Conservation (phyloP, 2,888 invertebrate genomes). For the Pollenia amentaria region DNA sequence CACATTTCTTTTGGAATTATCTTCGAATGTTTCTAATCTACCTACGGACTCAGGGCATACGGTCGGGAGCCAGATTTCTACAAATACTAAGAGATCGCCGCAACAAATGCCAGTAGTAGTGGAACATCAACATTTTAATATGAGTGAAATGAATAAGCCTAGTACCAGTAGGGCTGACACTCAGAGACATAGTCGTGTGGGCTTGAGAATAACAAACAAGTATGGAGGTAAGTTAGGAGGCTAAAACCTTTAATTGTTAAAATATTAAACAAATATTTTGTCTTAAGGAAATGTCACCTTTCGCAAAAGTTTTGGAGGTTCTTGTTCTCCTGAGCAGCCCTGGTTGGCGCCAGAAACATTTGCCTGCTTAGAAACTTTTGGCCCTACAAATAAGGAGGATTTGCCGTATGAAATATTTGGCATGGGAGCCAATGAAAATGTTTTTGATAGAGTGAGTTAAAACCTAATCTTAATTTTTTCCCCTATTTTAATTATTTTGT, state of each 20-base stretch:
- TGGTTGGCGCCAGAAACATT: slow-evolving; percentile 84
- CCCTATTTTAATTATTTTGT: not conserved
- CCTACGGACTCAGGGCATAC: slow-evolving; percentile 70
- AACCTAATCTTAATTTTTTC: not conserved
- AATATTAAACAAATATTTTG: not conserved
- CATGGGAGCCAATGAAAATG: slow-evolving; percentile 81
- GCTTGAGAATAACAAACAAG: slow-evolving; percentile 79
- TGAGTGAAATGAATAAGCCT: slow-evolving; percentile 82
- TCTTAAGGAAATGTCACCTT: slow-evolving; percentile 78
- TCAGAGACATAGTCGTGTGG: slow-evolving; percentile 82
- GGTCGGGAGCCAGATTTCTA: not conserved
- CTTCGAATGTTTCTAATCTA: slow-evolving; percentile 86
- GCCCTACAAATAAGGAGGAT: slow-evolving; percentile 83
- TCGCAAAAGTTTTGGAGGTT: slow-evolving; percentile 82
- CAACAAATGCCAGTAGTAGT: slow-evolving; percentile 84
- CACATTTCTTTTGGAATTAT: slow-evolving; percentile 95
- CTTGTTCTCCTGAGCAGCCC: slow-evolving; percentile 82
- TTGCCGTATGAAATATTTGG: slow-evolving; percentile 84
- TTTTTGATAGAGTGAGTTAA: slow-evolving; percentile 82
- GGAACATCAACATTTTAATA: slow-evolving; percentile 82
- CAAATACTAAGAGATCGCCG: slow-evolving; percentile 80
- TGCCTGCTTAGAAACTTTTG: slow-evolving; percentile 84
- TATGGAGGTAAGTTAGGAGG: slow-evolving; percentile 72
- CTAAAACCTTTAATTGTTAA: not conserved
- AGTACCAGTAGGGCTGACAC: slow-evolving; percentile 84